Evolutionary conservation across 2,888 invertebrate genomes (phyloP), one percentile per base, ranked within the genome.

Genomic region (Epirrhoe alternata): DNA sequence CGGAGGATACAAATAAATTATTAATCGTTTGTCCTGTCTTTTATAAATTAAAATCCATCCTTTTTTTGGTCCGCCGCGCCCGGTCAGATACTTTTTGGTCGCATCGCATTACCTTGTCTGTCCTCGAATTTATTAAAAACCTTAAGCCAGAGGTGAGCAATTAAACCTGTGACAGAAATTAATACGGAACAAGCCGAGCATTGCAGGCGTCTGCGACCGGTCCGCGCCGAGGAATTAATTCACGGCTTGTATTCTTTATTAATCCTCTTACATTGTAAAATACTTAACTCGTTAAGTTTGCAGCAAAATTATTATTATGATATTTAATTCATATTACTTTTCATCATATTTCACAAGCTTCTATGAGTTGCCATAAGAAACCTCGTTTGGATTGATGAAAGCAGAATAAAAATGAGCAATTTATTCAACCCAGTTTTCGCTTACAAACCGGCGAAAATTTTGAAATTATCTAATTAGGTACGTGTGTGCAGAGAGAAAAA

Each of bases 11-110:
- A 93, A 93, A 93, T 93, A 93, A 93, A 93, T 93, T 93, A 93
- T 93, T 92, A 93, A 93, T 93, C 93, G 93, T 93, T 93, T 93
- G 93, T 93, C 92, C 93, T 93, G 93, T 93, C 93, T 90, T 90
- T 92, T 93, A 92, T 92, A 93, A 93, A 93, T 93, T 93, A 93
- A 93, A 92, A 92, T 90, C 86, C 82, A 81, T 87, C 82, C 86
- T 90, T 92, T 92, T 92, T 92, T 90, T 87, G 80, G 87, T 78
- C 80, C 83, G 77, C 80, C 86, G 85, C 83, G 86, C 78, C 84
- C 74, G 83, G 72, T 76, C 77, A 81, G 77, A 77, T 83, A 85
- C 88, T 92, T 92, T 92, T 93, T 92, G 85, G 88, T 87, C 81
- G 86, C 85, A 77, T 84, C 83, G 84, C 84, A 83, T 88, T 88